Percentiles rank a stretch among this genome's conserved stretches.
Evolutionary conservation across 2,888 invertebrate species (phyloP).

Genomic region (Pyralis farinalis): DNA sequence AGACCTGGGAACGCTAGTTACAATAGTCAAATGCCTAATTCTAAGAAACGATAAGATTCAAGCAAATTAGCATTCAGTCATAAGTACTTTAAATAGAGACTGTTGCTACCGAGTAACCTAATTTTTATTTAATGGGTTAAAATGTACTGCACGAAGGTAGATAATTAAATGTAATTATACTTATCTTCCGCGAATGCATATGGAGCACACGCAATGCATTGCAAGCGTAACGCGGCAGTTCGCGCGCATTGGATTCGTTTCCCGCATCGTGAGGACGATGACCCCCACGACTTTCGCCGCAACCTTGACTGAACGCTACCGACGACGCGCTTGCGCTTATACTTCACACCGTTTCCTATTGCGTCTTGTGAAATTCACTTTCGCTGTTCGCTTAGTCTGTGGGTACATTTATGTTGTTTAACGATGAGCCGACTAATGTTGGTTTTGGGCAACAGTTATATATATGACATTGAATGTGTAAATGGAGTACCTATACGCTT

Average conservation of each 20-base stretch:
- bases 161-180: not conserved
- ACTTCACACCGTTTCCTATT: constrained; percentile 57
- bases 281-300: constrained; percentile 71
- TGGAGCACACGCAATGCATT: constrained; percentile 7
- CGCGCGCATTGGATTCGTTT: constrained; percentile 33
- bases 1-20: too few species aligned
- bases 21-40: too few species aligned
- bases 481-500: too few species aligned
- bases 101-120: constrained; percentile 1
- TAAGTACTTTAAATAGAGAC: not conserved
- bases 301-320: constrained; percentile 64
- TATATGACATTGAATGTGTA: too few species aligned
- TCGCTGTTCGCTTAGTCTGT: constrained; percentile 50
- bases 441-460: too few species aligned
- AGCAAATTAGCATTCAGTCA: too few species aligned
- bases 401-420: not conserved
- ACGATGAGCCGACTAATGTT: not conserved
- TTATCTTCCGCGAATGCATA: constrained; percentile 12
- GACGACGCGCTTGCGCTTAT: constrained; percentile 30
- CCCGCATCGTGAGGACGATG: constrained; percentile 41
- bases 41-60: too few species aligned
- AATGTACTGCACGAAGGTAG: not conserved
- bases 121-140: not conserved
- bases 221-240: constrained; percentile 13
- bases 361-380: constrained; percentile 67